Evolutionary conservation across 2,888 invertebrate genomes (phyloP).

Genomic region (Mesorhabditis belari): DNA sequence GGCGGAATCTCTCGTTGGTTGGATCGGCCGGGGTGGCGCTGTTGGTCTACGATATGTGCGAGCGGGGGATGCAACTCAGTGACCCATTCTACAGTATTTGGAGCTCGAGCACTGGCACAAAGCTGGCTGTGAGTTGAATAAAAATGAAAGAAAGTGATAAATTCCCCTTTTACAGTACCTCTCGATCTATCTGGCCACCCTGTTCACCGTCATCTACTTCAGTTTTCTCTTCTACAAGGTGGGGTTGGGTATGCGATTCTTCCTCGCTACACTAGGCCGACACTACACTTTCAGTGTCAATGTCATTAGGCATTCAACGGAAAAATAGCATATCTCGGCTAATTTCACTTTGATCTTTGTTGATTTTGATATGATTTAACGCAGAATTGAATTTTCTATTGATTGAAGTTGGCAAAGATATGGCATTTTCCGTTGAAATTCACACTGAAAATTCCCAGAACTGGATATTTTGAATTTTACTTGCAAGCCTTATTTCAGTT

Average conservation of each 20-base stretch:
- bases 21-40: constrained; percentile 59
- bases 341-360: constrained; percentile 10
- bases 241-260: too few species aligned
- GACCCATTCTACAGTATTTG: constrained; percentile 98
- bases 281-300: too few species aligned
- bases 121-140: constrained; percentile 66
- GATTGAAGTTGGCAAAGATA: too few species aligned
- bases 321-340: too few species aligned
- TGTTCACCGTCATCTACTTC: constrained; percentile 85
- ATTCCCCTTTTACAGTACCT: constrained; percentile 65
- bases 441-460: background rate
- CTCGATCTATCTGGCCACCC: constrained; percentile 81
- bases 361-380: too few species aligned
- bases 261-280: too few species aligned
- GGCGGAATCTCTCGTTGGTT: constrained; percentile 29
- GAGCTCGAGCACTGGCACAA: constrained; percentile 85
- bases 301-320: too few species aligned
- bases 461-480: background rate
- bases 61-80: constrained; percentile 81
- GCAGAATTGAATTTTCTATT: too few species aligned
- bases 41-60: constrained; percentile 93
- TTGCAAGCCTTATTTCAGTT: too few species aligned
- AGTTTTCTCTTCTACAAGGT: constrained; percentile 88
- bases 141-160: too few species aligned
- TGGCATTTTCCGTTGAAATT: too few species aligned